A percentile compares a stretch with the other conserved stretches of the same genome.
phyloP scores from a whole-genome alignment of 2,797 vertebrate genomes.

The Eulemur mongoz region DNA sequence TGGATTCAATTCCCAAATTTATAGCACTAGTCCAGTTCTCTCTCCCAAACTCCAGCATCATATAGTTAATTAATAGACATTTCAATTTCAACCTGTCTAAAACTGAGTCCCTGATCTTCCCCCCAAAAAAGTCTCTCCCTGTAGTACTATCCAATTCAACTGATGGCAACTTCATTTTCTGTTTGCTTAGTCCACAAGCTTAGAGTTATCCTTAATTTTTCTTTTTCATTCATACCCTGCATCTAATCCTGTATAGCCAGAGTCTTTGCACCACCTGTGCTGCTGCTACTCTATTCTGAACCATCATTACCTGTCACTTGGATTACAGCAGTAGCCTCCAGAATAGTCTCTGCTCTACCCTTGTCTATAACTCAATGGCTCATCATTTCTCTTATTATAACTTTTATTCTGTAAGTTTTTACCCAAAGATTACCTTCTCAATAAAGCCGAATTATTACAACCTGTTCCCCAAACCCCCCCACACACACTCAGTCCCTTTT shows the following conservation, averaged over 20 bases:
- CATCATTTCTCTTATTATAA: background rate
- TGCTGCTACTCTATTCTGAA: background rate
- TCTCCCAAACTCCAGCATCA: background rate
- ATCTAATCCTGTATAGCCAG: background rate
- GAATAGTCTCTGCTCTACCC: background rate
- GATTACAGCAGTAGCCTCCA: background rate
- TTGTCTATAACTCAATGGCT: background rate
- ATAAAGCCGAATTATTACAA: background rate
- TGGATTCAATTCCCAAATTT: background rate
- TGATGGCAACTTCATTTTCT: background rate
- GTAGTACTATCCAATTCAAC: background rate
- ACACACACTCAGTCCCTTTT: background rate
- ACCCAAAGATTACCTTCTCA: background rate
- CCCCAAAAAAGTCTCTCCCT: background rate
- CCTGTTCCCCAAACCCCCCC: background rate
- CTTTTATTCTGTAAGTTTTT: background rate
- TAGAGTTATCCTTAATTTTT: background rate
- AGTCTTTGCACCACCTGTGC: background rate
- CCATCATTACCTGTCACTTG: background rate
- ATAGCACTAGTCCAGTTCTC: background rate
- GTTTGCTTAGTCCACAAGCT: background rate
- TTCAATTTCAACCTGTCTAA: background rate
- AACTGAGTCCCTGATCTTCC: background rate
- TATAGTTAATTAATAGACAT: background rate
- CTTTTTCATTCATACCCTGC: background rate